These are phyloP conservation scores for Dicyema japonicum DNA, from an alignment of 1,140 invertebrate species.

Conservation along the genomic window DNA sequence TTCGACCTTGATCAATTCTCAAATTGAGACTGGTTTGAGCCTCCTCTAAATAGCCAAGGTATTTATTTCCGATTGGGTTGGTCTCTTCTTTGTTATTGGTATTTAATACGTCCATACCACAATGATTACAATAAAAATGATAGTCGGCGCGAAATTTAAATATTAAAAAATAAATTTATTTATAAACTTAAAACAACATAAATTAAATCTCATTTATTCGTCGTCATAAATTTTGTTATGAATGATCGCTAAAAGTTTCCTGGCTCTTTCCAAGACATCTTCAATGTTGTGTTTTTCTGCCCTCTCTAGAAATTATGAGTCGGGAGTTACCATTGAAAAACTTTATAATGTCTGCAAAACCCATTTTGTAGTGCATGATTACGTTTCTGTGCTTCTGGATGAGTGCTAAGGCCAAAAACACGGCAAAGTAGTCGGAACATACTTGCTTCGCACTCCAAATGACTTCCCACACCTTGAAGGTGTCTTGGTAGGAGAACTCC, in stretches of 20 bases:
- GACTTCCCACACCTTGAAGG: slow-evolving; percentile 63
- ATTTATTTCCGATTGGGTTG: too few relatives aligned
- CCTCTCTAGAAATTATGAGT: slow-evolving; percentile 41
- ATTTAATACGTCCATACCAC: too few relatives aligned
- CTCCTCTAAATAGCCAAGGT: too few relatives aligned
- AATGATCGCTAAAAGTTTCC: slow-evolving; percentile 46
- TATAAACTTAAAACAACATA: too few relatives aligned
- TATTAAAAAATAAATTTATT: too few relatives aligned
- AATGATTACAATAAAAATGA: too few relatives aligned
- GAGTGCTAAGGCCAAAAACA: slow-evolving; percentile 59
- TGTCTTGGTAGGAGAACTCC: slow-evolving; percentile 58
- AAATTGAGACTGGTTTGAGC: too few relatives aligned
- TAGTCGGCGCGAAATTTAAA: too few relatives aligned
- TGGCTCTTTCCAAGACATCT: slow-evolving; percentile 38
- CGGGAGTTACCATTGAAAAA: slow-evolving; percentile 52
- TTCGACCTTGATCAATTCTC: too few relatives aligned
- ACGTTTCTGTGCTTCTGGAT: slow-evolving; percentile 66
- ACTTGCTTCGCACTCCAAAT: slow-evolving; percentile 68
- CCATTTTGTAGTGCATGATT: slow-evolving; percentile 67
- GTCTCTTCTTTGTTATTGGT: too few relatives aligned
- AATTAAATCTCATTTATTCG: too few relatives aligned
- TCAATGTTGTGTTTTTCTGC: slow-evolving; percentile 55
- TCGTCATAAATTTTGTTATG: too few relatives aligned
- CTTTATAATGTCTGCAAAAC: slow-evolving; percentile 83
- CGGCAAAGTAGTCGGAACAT: slow-evolving; percentile 48